phyloP scores from a whole-genome alignment of 2,113 vertebrate species.

The Hypomesus transpacificus region DNA sequence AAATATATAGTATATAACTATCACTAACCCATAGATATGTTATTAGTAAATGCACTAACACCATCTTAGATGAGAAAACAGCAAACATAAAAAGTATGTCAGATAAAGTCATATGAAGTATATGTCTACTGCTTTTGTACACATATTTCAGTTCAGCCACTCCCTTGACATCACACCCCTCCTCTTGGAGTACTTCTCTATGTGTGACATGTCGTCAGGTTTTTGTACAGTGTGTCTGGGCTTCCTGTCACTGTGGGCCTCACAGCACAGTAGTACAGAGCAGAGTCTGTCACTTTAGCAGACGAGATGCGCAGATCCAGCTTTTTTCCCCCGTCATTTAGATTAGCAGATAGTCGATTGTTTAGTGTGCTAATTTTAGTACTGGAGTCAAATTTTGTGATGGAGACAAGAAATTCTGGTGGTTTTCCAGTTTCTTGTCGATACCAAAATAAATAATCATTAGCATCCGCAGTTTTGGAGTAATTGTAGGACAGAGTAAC shows the following conservation, averaged over 20 bases:
- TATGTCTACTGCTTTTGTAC: too few relatives aligned
- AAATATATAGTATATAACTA: too few relatives aligned
- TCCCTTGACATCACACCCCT: too few relatives aligned
- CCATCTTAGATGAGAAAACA: too few relatives aligned
- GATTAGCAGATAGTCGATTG: neutral
- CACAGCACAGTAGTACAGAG: conserved; percentile 13
- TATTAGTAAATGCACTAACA: too few relatives aligned
- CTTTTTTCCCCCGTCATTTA: neutral
- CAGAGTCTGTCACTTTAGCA: conserved; percentile 17
- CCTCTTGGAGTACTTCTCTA: too few relatives aligned
- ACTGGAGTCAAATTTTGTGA: neutral
- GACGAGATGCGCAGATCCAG: conserved; percentile 26
- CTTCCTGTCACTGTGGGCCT: conserved; percentile 22
- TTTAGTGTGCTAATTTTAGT: neutral
- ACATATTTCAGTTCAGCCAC: too few relatives aligned
- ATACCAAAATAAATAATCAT: neutral
- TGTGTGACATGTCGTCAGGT: neutral
- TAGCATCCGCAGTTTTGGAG: neutral
- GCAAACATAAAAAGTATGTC: too few relatives aligned
- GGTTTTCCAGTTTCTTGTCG: conserved; percentile 13
- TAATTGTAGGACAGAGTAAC: conserved; percentile 23
- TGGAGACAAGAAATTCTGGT: conserved; percentile 14
- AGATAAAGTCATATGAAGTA: too few relatives aligned
- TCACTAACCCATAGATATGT: too few relatives aligned
- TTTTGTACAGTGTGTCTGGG: neutral